phyloP scores from a whole-genome alignment of 2,888 invertebrate genomes.

The Synergus umbraculus region DNA sequence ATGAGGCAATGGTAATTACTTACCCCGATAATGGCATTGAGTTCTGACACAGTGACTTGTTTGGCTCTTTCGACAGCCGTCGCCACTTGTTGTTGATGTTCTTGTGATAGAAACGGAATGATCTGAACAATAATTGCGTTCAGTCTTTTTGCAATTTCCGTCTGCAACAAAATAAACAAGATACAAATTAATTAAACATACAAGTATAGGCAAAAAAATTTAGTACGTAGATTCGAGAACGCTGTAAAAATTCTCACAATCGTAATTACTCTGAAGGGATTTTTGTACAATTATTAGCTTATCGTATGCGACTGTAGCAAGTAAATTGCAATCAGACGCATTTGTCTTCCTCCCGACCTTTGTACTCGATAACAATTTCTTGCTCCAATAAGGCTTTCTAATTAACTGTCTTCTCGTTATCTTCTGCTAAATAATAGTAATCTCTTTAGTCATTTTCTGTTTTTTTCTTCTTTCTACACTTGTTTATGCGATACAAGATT shows the following conservation, averaged over 20 bases:
- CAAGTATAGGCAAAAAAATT: background rate
- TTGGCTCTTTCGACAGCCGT: slow-evolving; percentile 96
- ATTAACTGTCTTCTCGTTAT: slow-evolving; percentile 1
- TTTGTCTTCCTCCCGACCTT: background rate
- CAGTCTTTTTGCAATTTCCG: slow-evolving; percentile 96
- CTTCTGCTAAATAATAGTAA: background rate
- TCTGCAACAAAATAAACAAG: slow-evolving; percentile 80
- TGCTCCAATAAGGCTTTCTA: slow-evolving; percentile 1
- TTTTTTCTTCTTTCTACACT: background rate
- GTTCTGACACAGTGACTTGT: slow-evolving; percentile 96
- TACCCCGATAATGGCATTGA: slow-evolving; percentile 96
- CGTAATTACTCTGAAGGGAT: background rate
- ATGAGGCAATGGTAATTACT: slow-evolving; percentile 75
- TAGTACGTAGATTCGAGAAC: background rate
- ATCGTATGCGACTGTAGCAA: background rate
- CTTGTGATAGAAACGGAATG: slow-evolving; percentile 93
- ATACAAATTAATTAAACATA: background rate
- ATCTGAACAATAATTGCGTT: slow-evolving; percentile 96
- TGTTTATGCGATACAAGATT: slow-evolving; percentile 8
- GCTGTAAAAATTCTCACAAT: background rate
- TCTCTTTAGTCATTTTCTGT: background rate
- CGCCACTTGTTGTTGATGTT: slow-evolving; percentile 95
- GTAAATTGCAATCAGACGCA: slow-evolving; percentile 16
- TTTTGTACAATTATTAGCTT: background rate
- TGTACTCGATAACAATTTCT: slow-evolving; percentile 8